Evolutionary conservation across 2,113 vertebrate genomes (phyloP).

Genomic region (Capricornis sumatraensis): DNA sequence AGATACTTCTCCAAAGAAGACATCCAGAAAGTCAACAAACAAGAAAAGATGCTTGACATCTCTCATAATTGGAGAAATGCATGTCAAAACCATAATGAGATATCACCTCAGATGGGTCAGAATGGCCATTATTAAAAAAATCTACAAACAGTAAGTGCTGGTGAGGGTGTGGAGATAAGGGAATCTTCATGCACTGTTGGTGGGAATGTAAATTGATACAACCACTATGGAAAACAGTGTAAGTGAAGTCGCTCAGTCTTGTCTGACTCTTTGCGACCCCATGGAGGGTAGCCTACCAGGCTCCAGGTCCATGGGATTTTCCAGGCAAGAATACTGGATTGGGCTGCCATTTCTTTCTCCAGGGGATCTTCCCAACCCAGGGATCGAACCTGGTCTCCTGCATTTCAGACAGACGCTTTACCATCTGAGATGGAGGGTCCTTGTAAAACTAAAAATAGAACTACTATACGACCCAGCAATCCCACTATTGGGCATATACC

Average conservation of each 20-base stretch:
- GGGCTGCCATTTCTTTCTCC: too few species aligned
- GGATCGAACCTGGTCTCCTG: too few species aligned
- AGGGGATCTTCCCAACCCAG: too few species aligned
- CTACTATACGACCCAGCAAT: background rate
- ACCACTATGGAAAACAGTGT: background rate
- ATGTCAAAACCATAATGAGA: background rate
- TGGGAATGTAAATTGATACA: background rate
- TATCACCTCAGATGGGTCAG: background rate
- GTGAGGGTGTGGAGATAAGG: background rate
- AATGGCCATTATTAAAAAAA: background rate
- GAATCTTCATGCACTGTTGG: background rate
- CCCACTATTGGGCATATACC: background rate
- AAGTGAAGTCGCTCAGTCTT: too few species aligned
- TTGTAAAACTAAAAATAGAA: background rate
- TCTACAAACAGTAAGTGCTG: background rate
- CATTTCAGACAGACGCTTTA: too few species aligned
- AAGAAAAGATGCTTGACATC: background rate
- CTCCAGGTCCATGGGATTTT: too few species aligned
- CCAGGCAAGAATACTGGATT: too few species aligned
- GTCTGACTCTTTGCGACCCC: too few species aligned
- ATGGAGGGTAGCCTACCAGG: too few species aligned
- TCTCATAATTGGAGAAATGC: background rate
- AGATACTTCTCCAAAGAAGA: background rate
- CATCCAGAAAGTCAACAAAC: background rate
- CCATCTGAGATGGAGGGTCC: background rate